Percentiles rank a stretch among this genome's conserved stretches.
These are phyloP conservation scores for Cataglyphis livida DNA, from an alignment of 2,888 invertebrate genomes.

Conservation along the genomic window DNA sequence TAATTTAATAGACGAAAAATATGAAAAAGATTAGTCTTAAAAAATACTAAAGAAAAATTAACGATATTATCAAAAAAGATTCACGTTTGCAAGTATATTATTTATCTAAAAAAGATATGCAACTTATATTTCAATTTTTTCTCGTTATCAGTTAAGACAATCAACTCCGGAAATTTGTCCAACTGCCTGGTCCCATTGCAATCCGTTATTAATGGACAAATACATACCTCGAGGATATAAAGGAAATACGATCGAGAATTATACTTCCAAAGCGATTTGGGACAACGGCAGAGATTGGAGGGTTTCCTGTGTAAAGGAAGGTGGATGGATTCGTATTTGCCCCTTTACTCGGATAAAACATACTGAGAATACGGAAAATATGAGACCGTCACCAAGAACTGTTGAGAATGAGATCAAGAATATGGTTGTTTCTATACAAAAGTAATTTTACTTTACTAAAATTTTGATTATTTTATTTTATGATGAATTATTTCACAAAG, in stretches of 20 bases:
- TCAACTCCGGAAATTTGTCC: constrained; percentile 76
- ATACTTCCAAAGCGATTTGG: constrained; percentile 88
- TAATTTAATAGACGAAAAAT: not conserved
- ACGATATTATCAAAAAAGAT: not conserved
- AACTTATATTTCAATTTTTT: constrained; percentile 8
- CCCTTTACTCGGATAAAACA: constrained; percentile 86
- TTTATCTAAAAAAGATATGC: not conserved
- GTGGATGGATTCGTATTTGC: constrained; percentile 92
- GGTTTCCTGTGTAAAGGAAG: constrained; percentile 88
- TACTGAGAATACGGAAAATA: constrained; percentile 67
- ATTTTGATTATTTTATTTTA: not conserved
- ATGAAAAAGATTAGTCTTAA: not conserved
- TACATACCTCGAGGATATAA: constrained; percentile 87
- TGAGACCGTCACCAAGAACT: constrained; percentile 76
- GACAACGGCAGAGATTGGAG: constrained; percentile 92
- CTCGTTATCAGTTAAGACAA: constrained; percentile 73
- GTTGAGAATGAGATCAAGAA: constrained; percentile 82
- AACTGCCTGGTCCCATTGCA: constrained; percentile 79
- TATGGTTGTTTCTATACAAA: constrained; percentile 81
- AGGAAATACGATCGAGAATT: constrained; percentile 89
- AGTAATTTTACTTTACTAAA: constrained; percentile 70
- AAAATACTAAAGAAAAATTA: not conserved
- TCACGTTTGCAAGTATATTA: not conserved
- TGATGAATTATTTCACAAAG: not conserved
- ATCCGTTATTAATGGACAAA: constrained; percentile 84